Conservation (phyloP, 2,797 vertebrate species). For the Macroramphosus scolopax region DNA sequence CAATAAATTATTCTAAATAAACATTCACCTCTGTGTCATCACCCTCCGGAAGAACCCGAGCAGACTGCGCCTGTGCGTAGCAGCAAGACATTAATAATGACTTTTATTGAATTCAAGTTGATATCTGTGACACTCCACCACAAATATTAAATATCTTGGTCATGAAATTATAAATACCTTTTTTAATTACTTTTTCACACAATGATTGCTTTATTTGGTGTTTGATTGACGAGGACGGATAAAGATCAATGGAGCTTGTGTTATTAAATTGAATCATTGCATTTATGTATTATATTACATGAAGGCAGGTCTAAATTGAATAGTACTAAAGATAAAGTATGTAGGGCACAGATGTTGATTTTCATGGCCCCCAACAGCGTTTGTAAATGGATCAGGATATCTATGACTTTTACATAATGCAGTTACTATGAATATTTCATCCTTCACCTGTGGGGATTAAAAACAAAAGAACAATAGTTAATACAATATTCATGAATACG, state of each 20-base stretch:
- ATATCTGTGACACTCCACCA: conserved; percentile 1
- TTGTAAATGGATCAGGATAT: conserved; percentile 8
- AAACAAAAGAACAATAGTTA: conserved; percentile 46
- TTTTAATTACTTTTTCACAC: conserved; percentile 5
- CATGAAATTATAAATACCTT: background rate
- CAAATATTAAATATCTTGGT: conserved; percentile 5
- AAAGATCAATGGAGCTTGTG: background rate
- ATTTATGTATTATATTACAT: conserved; percentile 7
- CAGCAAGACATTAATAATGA: background rate
- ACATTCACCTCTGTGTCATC: too few species aligned
- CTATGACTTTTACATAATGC: conserved; percentile 16
- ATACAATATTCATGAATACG: conserved; percentile 52
- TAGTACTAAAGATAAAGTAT: background rate
- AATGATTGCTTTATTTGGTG: background rate
- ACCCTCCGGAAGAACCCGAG: too few species aligned
- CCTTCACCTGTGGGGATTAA: conserved; percentile 43
- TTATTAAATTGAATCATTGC: conserved; percentile 8
- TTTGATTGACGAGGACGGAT: conserved; percentile 8
- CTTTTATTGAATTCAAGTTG: conserved; percentile 1
- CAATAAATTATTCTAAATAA: too few species aligned
- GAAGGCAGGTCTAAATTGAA: background rate
- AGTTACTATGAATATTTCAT: conserved; percentile 52
- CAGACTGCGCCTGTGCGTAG: too few species aligned
- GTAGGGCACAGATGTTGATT: conserved; percentile 1
- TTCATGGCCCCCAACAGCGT: conserved; percentile 1